Evolutionary conservation across 2,888 invertebrate species (phyloP).

Genomic region (Amphipoea lucens): DNA sequence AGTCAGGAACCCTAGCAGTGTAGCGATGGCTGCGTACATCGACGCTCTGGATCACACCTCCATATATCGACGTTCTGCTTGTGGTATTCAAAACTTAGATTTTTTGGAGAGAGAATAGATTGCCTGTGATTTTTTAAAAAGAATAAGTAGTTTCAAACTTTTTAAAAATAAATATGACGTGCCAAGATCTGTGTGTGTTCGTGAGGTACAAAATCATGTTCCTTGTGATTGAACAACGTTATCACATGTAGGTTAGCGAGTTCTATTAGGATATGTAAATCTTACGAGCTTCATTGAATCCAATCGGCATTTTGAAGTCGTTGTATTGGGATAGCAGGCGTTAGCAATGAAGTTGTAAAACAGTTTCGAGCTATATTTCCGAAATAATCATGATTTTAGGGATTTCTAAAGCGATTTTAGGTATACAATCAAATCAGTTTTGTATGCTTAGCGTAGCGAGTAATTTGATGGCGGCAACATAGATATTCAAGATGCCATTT

Average conservation of each 20-base stretch:
- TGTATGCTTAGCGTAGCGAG: not conserved
- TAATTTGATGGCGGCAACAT: not conserved
- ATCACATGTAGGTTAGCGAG: conserved; percentile 29
- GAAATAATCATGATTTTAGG: conserved; percentile 48
- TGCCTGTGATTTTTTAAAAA: not conserved
- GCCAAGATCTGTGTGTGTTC: conserved; percentile 19
- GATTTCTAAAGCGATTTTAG: conserved; percentile 45
- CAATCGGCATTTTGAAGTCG: conserved; percentile 32
- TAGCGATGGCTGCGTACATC: conserved; percentile 77
- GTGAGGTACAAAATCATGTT: conserved; percentile 36
- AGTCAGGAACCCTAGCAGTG: conserved; percentile 49
- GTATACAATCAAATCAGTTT: conserved; percentile 24
- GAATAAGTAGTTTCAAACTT: not conserved
- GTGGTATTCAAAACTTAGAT: conserved; percentile 78
- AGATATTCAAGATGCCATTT: not conserved
- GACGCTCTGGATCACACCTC: conserved; percentile 91
- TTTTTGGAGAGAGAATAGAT: not conserved
- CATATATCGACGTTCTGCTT: conserved; percentile 91
- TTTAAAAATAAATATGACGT: not conserved
- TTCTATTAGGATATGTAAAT: conserved; percentile 52
- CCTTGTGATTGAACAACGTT: conserved; percentile 43
- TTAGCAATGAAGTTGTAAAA: conserved; percentile 24
- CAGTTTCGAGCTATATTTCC: conserved; percentile 7
- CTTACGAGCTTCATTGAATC: conserved; percentile 24
- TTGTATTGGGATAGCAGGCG: conserved; percentile 28